Percentiles rank a stretch among this genome's conserved stretches.
Conservation (phyloP, 92 coral and sea anemone species). For the Galaxea fascicularis region DNA sequence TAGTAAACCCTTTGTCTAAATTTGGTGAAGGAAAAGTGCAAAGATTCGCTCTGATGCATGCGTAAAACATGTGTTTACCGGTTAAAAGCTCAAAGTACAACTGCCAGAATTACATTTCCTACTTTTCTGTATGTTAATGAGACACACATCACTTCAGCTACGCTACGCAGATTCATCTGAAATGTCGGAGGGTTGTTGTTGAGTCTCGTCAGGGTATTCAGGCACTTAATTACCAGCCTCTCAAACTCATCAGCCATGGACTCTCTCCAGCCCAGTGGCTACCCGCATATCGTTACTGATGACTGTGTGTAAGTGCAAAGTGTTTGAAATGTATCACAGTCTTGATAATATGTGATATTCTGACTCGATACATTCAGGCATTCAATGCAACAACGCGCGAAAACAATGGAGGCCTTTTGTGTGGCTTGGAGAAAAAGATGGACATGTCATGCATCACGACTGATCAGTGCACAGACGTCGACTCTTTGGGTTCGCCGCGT, state of each 20-base stretch:
- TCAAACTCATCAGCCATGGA: background rate
- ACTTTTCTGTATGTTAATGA: background rate
- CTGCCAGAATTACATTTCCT: background rate
- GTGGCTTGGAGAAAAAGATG: background rate
- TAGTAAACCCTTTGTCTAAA: background rate
- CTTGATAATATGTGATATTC: background rate
- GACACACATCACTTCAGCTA: background rate
- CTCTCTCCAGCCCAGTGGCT: background rate
- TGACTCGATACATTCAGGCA: background rate
- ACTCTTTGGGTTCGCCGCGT: background rate
- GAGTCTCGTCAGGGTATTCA: background rate
- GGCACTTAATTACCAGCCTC: background rate
- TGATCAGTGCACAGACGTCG: background rate
- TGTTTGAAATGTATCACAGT: background rate
- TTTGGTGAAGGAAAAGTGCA: background rate
- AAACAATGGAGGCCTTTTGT: background rate
- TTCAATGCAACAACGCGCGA: background rate
- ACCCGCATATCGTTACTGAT: background rate
- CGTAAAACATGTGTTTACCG: background rate
- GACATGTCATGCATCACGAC: background rate
- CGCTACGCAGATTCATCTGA: background rate
- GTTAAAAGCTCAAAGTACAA: slow-evolving; percentile 18
- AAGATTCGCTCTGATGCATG: background rate
- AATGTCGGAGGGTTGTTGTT: background rate
- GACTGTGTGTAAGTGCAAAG: background rate